Evolutionary conservation across 2,113 vertebrate species (phyloP), one percentile per base, ranked within the genome.

Genomic region (Sporophila hypoxantha): DNA sequence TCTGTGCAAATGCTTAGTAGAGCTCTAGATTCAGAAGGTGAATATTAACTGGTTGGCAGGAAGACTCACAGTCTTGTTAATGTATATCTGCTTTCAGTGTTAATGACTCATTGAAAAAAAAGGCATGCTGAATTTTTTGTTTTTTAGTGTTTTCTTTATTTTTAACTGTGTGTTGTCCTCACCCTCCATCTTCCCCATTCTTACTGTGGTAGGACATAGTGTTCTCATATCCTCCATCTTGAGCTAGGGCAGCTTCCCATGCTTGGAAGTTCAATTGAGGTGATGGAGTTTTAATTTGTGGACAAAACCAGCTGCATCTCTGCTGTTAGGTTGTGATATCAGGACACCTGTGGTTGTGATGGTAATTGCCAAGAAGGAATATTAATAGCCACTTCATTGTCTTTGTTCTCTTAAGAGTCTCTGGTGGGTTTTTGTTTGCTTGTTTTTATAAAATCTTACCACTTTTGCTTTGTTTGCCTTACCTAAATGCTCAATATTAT

Each of bases 241-340:
- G 41, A 67, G 36, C 59, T 60, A 29, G 52, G 52, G 64, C 76
- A 93, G 41, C 52, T 88, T 87, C 71, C 71, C 74, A 19, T 73
- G 37, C 46, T 70, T 76, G 46, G 79, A 93, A 94, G 93, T 85
- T 89, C 67, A 79, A 16, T 81, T 79, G 74, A 49, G 44, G 56
- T 50, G 70, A 50, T 0, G 1, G 70, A 88, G 25, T 90, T 91
- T 62, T 79, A 84, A 75, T 79, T 90, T 8, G 8, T 71, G 23
- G 59, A 79, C 70, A 80, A 92, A 89, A 82, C 8, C 55, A 71
- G 37, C 82, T 87, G 59, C 56, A 55, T 73, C 20, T 37, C 47
- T 73, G 84, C 46, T 61, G 59, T 50, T 65, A 55, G 76, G 57
- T 27, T 80, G 42, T 76, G 66, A 41, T 52, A 76, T 55, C 0